Evolutionary conservation across 2,888 invertebrate genomes (phyloP).

Genomic region (Lochmaea capreae): DNA sequence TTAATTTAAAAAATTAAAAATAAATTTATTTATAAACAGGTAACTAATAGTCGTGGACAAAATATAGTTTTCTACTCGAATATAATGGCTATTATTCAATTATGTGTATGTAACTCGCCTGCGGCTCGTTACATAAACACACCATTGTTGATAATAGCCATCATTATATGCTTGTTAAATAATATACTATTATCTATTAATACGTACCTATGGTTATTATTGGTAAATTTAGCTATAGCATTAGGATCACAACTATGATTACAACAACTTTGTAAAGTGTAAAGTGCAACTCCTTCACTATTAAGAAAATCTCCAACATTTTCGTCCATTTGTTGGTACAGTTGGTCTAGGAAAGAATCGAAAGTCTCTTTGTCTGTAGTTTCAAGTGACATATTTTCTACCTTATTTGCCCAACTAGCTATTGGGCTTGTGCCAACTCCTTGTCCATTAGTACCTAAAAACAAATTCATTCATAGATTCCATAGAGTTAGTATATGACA

Average conservation of each 20-base stretch:
- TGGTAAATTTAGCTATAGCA: conserved; percentile 85
- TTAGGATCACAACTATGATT: conserved; percentile 96
- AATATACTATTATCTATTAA: too few species aligned
- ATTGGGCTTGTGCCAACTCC: conserved; percentile 93
- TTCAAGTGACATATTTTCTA: conserved; percentile 75
- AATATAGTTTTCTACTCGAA: too few species aligned
- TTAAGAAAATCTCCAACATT: conserved; percentile 85
- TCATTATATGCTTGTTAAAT: too few species aligned
- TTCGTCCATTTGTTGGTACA: conserved; percentile 86
- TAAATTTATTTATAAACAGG: too few species aligned
- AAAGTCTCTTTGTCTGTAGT: conserved; percentile 74
- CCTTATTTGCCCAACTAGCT: conserved; percentile 87
- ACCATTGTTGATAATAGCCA: too few species aligned
- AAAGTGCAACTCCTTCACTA: conserved; percentile 93
- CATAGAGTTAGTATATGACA: too few species aligned
- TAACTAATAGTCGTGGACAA: too few species aligned
- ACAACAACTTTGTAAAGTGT: conserved; percentile 84
- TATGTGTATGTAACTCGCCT: too few species aligned
- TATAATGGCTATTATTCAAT: too few species aligned
- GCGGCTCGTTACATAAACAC: too few species aligned
- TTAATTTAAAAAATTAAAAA: too few species aligned
- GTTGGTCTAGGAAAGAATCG: conserved; percentile 81
- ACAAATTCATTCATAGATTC: not conserved
- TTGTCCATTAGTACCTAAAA: conserved; percentile 89
- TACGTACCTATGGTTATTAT: conserved; percentile 79